A percentile compares a stretch with the other conserved stretches of the same genome.
Evolutionary conservation across 2,888 invertebrate species (phyloP).

Genomic region (Zaprionus lineosus): DNA sequence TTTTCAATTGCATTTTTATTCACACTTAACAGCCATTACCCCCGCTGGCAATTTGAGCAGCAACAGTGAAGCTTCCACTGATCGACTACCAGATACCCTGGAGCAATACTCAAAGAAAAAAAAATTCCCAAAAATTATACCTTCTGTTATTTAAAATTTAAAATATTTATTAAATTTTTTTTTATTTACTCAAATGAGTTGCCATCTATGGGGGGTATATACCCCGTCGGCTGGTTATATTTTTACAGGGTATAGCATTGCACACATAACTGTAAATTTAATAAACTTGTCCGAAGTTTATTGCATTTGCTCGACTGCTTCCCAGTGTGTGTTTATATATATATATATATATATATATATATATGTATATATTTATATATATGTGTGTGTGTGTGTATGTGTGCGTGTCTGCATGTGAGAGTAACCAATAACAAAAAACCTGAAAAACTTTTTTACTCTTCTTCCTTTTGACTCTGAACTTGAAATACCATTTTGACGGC

Average conservation of each 20-base stretch:
- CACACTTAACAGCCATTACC: slow-evolving; percentile 39
- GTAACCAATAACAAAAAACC: background rate
- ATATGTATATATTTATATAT: background rate
- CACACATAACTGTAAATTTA: slow-evolving; percentile 68
- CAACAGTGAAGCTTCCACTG: too few species aligned
- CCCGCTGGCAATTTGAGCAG: slow-evolving; percentile 43
- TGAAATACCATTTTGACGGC: slow-evolving; percentile 60
- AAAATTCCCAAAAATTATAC: too few species aligned
- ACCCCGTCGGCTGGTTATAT: too few species aligned
- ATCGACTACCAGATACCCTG: too few species aligned
- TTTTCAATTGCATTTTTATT: slow-evolving; percentile 53
- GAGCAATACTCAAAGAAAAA: too few species aligned
- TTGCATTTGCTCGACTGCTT: slow-evolving; percentile 64
- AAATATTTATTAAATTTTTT: too few species aligned
- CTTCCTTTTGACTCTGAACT: slow-evolving; percentile 50
- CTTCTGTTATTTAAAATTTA: too few species aligned
- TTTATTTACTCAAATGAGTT: too few species aligned
- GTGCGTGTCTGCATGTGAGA: slow-evolving; percentile 9
- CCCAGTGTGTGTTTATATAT: too few species aligned
- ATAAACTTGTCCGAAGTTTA: slow-evolving; percentile 67
- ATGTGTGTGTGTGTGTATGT: background rate
- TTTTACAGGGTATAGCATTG: slow-evolving; percentile 14
- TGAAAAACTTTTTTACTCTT: slow-evolving; percentile 7
- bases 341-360: too few species aligned
- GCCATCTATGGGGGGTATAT: too few species aligned